Base-by-base conservation (phyloP, 2,888 invertebrate species). In the Standfussiana lucernea region DNA sequence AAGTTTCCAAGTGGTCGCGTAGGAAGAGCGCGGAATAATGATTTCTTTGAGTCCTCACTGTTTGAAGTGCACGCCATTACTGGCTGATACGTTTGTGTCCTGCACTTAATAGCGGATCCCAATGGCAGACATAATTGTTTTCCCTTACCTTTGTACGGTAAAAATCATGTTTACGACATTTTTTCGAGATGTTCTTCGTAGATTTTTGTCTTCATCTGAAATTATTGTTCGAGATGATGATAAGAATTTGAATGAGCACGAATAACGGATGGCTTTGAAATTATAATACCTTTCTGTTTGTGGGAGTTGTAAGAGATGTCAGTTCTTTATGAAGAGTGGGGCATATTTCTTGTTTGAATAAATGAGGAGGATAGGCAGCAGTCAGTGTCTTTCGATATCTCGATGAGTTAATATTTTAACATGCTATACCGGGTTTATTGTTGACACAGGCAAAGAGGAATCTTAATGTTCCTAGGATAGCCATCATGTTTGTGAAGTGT, bases 21-120 rank as follows among this genome's bases (percentile, higher is more conserved):
- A 94, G 94, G 95, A 94, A 95, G 93, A 95, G 94, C 94, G 94
- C 93, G 94, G 95, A 96, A 96, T 96, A 96, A 96, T 96, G 96
- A 96, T 96, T 96, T 96, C 96, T 96, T 96, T 96, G 96, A 96
- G 94, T 93, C 93, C 92, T 91, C 92, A 91, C 93, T 94, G 95
- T 96, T 95, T 96, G 95, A 95, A 95, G 96, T 92, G 93, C 92
- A 92, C 93, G 89, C 95, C 94, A 96, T 96, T 96, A 96, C 95
- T 89, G 93, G 91, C 92, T 91, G 91, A 94, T 96, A 95, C 96
- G 96, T 94, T 95, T 95, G 95, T 95, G 91, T 91, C 91, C 93
- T 93, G 95, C 92, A 94, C 93, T 94, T 96, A 96, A 96, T 96
- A 94, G 95, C 93, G 92, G 93, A 92, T 93, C 93, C 92, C 94